Conservation (phyloP, 2,888 invertebrate species). For the Ichneumoninae sp. region DNA sequence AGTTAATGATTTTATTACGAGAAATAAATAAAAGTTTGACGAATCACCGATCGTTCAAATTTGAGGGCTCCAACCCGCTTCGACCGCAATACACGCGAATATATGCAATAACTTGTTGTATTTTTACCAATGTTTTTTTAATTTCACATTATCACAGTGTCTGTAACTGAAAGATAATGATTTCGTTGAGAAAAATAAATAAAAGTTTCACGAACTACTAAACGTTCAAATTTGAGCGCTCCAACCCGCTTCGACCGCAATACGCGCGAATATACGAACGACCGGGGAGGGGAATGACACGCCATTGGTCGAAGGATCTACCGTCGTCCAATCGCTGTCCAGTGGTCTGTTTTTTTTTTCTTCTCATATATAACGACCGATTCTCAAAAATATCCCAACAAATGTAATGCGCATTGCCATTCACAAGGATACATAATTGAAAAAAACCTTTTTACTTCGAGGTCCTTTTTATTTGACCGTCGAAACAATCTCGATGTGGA, state of each 20-base stretch:
- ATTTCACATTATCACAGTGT: slow-evolving; percentile 3
- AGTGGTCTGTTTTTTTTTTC: slow-evolving; percentile 7
- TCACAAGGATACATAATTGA: background rate
- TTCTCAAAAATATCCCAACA: slow-evolving; percentile 10
- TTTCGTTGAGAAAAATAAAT: background rate
- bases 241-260: background rate
- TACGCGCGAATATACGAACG: background rate
- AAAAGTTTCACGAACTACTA: background rate
- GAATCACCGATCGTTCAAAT: slow-evolving; percentile 6
- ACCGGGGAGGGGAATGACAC: background rate
- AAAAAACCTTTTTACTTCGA: background rate
- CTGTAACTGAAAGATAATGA: background rate
- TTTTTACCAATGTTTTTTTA: background rate
- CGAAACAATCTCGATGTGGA: background rate
- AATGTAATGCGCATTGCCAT: background rate
- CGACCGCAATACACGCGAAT: background rate
- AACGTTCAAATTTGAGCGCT: slow-evolving; percentile 22
- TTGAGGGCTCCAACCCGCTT: background rate
- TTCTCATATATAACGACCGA: background rate
- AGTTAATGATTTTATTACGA: background rate
- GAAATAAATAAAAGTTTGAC: background rate
- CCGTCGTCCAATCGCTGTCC: slow-evolving; percentile 42
- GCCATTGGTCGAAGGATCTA: slow-evolving; percentile 40
- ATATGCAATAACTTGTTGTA: background rate
- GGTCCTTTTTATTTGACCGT: background rate